These are phyloP conservation scores for Globodera ellingtonae DNA, from an alignment of 1,140 invertebrate genomes.

Conservation along the genomic window DNA sequence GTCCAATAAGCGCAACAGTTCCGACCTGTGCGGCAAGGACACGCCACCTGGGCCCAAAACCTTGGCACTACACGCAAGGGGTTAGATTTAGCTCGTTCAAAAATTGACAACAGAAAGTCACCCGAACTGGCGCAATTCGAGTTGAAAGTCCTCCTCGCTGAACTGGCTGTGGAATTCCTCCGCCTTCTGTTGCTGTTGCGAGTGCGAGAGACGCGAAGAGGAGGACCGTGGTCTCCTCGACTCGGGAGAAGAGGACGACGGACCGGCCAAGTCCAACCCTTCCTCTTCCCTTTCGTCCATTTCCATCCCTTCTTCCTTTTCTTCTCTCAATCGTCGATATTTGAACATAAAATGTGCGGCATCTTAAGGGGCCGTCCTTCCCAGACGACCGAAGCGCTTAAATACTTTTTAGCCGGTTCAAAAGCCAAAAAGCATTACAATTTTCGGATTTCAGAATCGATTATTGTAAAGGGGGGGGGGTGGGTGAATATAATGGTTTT, in stretches of 20 bases:
- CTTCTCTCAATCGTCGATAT: not conserved
- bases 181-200: not conserved
- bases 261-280: not conserved
- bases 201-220: not conserved
- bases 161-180: constrained; percentile 50
- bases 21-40: constrained; percentile 36
- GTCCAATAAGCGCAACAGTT: constrained; percentile 39
- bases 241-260: not conserved
- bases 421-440: too few relatives aligned
- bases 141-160: constrained; percentile 47
- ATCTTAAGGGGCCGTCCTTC: too few relatives aligned
- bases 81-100: not conserved
- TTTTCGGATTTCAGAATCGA: too few relatives aligned
- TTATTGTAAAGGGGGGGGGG: too few relatives aligned
- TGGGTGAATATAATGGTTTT: too few relatives aligned
- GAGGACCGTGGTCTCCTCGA: not conserved
- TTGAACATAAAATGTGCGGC: not conserved
- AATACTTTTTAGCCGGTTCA: too few relatives aligned
- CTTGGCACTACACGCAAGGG: constrained; percentile 31
- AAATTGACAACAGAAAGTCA: constrained; percentile 10
- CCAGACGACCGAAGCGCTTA: too few relatives aligned
- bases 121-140: constrained; percentile 36
- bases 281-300: not conserved
- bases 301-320: not conserved
- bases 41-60: constrained; percentile 48